Evolutionary conservation across 2,113 vertebrate genomes (phyloP).

Genomic region (Bagarius yarrelli): DNA sequence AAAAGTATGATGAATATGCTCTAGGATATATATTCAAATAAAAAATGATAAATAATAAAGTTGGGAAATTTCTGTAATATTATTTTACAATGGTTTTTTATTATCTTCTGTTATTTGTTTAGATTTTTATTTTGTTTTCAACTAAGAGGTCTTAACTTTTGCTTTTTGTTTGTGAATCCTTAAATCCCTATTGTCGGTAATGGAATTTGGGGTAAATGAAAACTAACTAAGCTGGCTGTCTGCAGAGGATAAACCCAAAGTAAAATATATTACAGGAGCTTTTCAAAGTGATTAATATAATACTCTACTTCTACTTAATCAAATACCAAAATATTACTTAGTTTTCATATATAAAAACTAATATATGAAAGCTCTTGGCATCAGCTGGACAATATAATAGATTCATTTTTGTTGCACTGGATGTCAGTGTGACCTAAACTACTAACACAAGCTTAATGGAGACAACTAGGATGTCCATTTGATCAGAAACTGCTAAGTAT

Average conservation of each 20-base stretch:
- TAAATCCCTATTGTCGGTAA: slow-evolving; percentile 16
- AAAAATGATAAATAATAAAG: background rate
- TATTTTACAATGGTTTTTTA: background rate
- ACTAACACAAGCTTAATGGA: background rate
- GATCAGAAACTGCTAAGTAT: slow-evolving; percentile 35
- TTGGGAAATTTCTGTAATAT: background rate
- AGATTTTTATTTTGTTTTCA: slow-evolving; percentile 20
- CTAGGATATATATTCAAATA: slow-evolving; percentile 7
- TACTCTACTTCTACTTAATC: background rate
- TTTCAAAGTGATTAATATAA: background rate
- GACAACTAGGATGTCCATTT: slow-evolving; percentile 33
- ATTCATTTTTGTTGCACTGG: background rate
- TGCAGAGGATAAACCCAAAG: background rate
- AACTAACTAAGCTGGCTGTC: background rate
- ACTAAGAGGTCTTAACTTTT: slow-evolving; percentile 1
- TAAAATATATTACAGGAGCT: background rate
- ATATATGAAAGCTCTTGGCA: too few relatives aligned
- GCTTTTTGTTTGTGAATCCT: slow-evolving; percentile 17
- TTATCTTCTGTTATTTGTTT: background rate
- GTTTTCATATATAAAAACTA: too few relatives aligned
- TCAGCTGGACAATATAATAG: background rate
- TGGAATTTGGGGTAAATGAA: slow-evolving; percentile 17
- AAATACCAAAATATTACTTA: background rate
- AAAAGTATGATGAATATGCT: background rate
- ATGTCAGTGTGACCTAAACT: background rate